phyloP scores from a whole-genome alignment of 1,140 invertebrate species.

The Globodera rostochiensis region DNA sequence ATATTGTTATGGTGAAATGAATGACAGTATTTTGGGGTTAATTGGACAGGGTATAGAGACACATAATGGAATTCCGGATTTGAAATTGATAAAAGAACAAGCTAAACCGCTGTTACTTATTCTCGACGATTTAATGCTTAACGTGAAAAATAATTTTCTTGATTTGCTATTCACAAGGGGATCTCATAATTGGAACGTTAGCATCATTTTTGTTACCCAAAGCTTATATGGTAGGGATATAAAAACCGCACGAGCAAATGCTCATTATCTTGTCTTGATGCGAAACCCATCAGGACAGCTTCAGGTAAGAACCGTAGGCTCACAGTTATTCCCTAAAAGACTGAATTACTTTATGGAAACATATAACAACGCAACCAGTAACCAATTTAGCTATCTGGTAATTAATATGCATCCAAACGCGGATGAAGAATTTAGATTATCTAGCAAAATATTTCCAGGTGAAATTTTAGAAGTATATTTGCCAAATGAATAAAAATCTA shows the following conservation, averaged over 20 bases:
- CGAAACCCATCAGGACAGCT: neutral
- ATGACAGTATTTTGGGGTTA: neutral
- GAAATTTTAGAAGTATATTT: neutral
- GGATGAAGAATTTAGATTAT: neutral
- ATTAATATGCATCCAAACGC: neutral
- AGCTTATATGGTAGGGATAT: neutral
- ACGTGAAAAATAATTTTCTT: slow-evolving; percentile 5
- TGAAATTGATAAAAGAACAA: neutral
- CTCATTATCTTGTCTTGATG: slow-evolving; percentile 5
- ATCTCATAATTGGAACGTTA: neutral
- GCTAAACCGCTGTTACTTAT: neutral
- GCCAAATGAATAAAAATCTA: too few species aligned
- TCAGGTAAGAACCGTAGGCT: slow-evolving; percentile 10
- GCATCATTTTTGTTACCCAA: slow-evolving; percentile 12
- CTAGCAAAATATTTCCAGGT: neutral
- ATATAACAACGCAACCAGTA: neutral
- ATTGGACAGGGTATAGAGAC: neutral
- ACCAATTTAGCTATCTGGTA: neutral
- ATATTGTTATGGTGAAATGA: neutral
- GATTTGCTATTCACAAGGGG: neutral
- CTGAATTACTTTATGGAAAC: neutral
- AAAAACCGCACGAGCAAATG: slow-evolving; percentile 15
- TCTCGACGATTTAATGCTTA: slow-evolving; percentile 9
- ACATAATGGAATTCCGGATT: neutral
- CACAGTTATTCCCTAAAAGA: neutral